These are phyloP conservation scores for Lasaia peninsularis DNA, from an alignment of 1,140 invertebrate genomes.

Conservation along the genomic window DNA sequence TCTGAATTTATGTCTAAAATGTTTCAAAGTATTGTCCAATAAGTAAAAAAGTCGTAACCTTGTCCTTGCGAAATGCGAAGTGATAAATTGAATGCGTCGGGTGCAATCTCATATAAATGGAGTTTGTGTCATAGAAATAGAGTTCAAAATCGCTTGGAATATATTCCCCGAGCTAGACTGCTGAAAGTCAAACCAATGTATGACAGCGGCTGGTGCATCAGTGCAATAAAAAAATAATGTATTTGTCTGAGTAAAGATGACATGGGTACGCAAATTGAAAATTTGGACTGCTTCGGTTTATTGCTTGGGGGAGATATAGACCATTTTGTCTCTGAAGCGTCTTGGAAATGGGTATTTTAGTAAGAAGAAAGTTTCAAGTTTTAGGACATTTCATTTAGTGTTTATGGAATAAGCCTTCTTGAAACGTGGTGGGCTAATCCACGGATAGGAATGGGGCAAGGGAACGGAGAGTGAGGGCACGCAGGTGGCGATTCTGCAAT, in stretches of 20 bases:
- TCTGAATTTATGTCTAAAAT: slow-evolving; percentile 36
- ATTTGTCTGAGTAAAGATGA: slow-evolving; percentile 70
- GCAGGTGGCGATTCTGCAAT: too few relatives aligned
- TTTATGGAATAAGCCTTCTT: too few relatives aligned
- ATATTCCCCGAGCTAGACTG: slow-evolving; percentile 58
- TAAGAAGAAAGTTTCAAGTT: slow-evolving; percentile 17
- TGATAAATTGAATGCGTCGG: slow-evolving; percentile 58
- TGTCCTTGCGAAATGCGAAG: slow-evolving; percentile 67
- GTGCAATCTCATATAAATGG: slow-evolving; percentile 33
- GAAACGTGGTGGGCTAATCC: too few relatives aligned
- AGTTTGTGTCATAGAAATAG: slow-evolving; percentile 16
- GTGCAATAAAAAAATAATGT: slow-evolving; percentile 74
- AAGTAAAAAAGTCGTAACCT: slow-evolving; percentile 62
- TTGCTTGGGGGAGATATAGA: slow-evolving; percentile 25
- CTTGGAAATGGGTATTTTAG: slow-evolving; percentile 30
- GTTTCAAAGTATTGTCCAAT: slow-evolving; percentile 52
- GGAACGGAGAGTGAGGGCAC: too few relatives aligned
- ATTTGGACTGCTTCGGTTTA: slow-evolving; percentile 44
- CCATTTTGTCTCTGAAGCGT: slow-evolving; percentile 25
- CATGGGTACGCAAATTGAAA: slow-evolving; percentile 57
- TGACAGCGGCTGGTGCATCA: slow-evolving; percentile 58
- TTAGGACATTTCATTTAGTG: background rate
- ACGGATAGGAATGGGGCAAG: too few relatives aligned
- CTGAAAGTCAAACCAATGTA: slow-evolving; percentile 77
- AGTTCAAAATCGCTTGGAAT: slow-evolving; percentile 31